Evolutionary conservation across 2,888 invertebrate genomes (phyloP).

Genomic region (Cerceris rybyensis): DNA sequence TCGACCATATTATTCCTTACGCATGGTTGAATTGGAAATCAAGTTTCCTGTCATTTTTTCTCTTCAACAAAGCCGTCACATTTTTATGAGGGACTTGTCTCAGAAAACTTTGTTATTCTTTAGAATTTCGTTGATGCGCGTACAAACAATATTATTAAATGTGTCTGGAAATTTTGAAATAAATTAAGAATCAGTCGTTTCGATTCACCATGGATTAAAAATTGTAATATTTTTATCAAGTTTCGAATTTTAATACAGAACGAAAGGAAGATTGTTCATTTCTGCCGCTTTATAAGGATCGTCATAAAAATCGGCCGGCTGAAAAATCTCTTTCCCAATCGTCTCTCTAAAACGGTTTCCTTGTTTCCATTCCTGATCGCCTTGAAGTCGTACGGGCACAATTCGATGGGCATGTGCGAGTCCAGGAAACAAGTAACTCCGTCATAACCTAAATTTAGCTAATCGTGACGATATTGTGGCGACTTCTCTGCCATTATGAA

Average conservation of each 20-base stretch:
- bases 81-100: too few relatives aligned
- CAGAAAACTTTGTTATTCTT: too few relatives aligned
- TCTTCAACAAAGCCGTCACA: background rate
- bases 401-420: slow-evolving; percentile 11
- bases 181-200: too few relatives aligned
- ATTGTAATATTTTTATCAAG: too few relatives aligned
- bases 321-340: background rate
- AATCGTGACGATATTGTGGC: slow-evolving; percentile 6
- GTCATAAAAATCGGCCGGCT: too few relatives aligned
- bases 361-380: slow-evolving; percentile 31
- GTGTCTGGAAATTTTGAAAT: too few relatives aligned
- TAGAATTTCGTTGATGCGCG: too few relatives aligned
- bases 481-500: slow-evolving; percentile 7
- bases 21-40: slow-evolving; percentile 4
- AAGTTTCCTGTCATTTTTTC: background rate
- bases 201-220: too few relatives aligned
- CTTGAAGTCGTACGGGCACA: slow-evolving; percentile 16
- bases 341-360: slow-evolving; percentile 17
- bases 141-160: too few relatives aligned
- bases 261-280: too few relatives aligned
- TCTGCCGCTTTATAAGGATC: too few relatives aligned
- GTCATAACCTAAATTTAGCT: slow-evolving; percentile 38
- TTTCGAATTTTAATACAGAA: too few relatives aligned
- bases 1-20: slow-evolving; percentile 10
- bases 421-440: slow-evolving; percentile 26